Base-by-base conservation (phyloP, 2,888 invertebrate genomes). In the Cheilosia variabilis region DNA sequence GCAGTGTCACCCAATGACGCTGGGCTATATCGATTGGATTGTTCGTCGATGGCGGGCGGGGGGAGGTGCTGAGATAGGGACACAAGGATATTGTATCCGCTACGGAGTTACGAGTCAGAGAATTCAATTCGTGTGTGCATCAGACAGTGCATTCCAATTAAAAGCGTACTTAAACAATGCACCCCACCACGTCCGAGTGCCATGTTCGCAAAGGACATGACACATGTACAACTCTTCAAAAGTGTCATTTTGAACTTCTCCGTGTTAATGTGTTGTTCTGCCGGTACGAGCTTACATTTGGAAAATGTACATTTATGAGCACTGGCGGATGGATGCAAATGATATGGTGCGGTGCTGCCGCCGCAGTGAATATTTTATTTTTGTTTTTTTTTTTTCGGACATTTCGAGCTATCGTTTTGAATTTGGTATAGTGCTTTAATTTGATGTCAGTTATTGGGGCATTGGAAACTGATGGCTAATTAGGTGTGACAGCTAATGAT, bases 131-230 rank as follows among this genome's bases (percentile, higher is more conserved):
- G 72, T 68, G 71, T 86, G 86, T 86, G 86, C 81, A 76, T 66
- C 81, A 81, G 86, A 86, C 86, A 86, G 86, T 81, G 68, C 71
- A 86, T 76, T 86, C 86, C 86, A 86, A 86, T 86, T 81, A 86
- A 86, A 77, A 81, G 86, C 72, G 68, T 81, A 76, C 86, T 86
- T 77, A 52, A 86, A 81, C 86, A 86, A 86, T 68, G 76, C 55
- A 60, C 81, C 71, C 13, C 4, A 13, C 13, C 37, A 79, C 72
- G 50, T 76, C 75, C 81, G 81, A 86, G 76, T 66, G 72, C 24
- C 65, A 57, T 66, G 79, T 68, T 50, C 19, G 65, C 58, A 65
- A 69, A 45, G 37, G 73, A 80, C 86, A 72, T 76, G 84, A 71
- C 84, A 76, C 84, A 80, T 86, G 86, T 72, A 80, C 81, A 77